A percentile compares a stretch with the other conserved stretches of the same genome.
Conservation (phyloP, 1,140 invertebrate species). For the Sesamia nonagrioides region DNA sequence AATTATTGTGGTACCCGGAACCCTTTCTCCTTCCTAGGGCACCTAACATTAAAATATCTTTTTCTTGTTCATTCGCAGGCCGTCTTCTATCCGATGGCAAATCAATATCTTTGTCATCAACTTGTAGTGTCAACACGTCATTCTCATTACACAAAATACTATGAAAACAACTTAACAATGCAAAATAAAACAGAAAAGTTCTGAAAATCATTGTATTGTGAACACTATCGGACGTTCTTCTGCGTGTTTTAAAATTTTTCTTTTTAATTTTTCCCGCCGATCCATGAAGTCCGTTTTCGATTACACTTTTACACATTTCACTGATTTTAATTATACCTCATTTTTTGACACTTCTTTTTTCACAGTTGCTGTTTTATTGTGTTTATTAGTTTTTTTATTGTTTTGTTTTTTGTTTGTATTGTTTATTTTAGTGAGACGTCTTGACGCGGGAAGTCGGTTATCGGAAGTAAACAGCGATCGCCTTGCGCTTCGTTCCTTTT, state of each 20-base stretch:
- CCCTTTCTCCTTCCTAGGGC: constrained; percentile 90
- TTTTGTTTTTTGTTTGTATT: constrained; percentile 60
- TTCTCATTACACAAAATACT: constrained; percentile 72
- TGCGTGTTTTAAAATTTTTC: constrained; percentile 82
- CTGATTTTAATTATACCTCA: constrained; percentile 59
- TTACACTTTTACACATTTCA: constrained; percentile 67
- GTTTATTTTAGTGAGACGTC: constrained; percentile 67
- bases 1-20: constrained; percentile 74
- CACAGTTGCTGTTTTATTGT: constrained; percentile 49
- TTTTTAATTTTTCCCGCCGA: constrained; percentile 57
- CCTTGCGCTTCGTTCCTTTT: constrained; percentile 68
- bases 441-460: constrained; percentile 68
- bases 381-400: no score
- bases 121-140: constrained; percentile 81
- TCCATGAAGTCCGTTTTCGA: constrained; percentile 61
- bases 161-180: constrained; percentile 56
- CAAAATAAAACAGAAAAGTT: constrained; percentile 66
- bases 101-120: constrained; percentile 66
- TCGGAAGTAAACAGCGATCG: constrained; percentile 77
- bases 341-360: constrained; percentile 51
- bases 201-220: constrained; percentile 43
- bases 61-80: constrained; percentile 90
- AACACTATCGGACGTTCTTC: constrained; percentile 66
- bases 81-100: constrained; percentile 79
- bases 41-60: constrained; percentile 91